Evolutionary conservation across 2,113 vertebrate genomes (phyloP).

Genomic region (Melanostigma gelatinosum): DNA sequence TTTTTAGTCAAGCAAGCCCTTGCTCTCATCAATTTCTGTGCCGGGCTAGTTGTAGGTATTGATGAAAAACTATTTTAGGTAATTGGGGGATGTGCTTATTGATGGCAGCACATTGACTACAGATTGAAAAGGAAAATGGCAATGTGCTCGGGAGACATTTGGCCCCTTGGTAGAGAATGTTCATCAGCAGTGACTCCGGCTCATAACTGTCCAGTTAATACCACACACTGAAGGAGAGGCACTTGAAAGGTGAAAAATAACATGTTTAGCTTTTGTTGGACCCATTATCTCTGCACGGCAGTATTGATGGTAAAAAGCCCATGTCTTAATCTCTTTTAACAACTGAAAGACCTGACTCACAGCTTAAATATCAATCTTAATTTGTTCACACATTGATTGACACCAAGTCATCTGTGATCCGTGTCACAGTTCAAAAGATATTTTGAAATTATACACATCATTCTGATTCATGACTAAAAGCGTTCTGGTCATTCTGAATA

Average conservation of each 20-base stretch:
- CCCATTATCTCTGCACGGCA: not conserved
- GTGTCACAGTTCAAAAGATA: not conserved
- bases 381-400: not conserved
- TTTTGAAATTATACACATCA: not conserved
- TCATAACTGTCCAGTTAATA: conserved; percentile 42
- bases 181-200: conserved; percentile 35
- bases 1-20: conserved; percentile 69
- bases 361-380: not conserved
- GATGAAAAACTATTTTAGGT: conserved; percentile 81
- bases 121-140: conserved; percentile 62
- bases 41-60: conserved; percentile 73
- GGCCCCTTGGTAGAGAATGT: conserved; percentile 23
- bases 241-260: not conserved
- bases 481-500: not conserved
- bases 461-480: not conserved
- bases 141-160: conserved; percentile 33
- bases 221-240: conserved; percentile 3
- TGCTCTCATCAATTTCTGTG: conserved; percentile 70
- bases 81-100: conserved; percentile 83
- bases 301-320: not conserved
- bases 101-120: conserved; percentile 62
- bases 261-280: conserved; percentile 19
- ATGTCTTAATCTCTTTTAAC: not conserved
- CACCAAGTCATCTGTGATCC: not conserved
- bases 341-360: not conserved